These are phyloP conservation scores for Drosophila pseudotakahashii DNA, from an alignment of 2,888 invertebrate species.

Conservation along the genomic window DNA sequence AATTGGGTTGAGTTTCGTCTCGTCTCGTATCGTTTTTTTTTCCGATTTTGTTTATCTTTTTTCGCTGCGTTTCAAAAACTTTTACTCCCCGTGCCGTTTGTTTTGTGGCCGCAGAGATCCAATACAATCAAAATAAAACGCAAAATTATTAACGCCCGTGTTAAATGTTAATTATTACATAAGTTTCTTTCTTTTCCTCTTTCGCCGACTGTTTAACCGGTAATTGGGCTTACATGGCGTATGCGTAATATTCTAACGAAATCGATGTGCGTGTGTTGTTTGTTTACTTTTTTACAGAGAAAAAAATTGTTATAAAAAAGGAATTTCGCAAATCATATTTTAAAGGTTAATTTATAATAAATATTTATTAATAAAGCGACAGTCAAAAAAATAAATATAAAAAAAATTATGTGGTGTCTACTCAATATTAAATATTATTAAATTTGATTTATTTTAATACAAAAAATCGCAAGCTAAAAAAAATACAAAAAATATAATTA, in stretches of 20 bases:
- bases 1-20: constrained; percentile 70
- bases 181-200: constrained; percentile 25
- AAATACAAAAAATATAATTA: not conserved
- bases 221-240: constrained; percentile 23
- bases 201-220: constrained; percentile 28
- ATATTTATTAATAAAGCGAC: too few species aligned
- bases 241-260: constrained; percentile 40
- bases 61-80: constrained; percentile 46
- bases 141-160: constrained; percentile 56
- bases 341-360: too few species aligned
- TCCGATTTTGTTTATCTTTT: constrained; percentile 56
- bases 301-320: too few species aligned
- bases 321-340: too few species aligned
- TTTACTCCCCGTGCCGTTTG: constrained; percentile 40
- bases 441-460: too few species aligned
- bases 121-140: constrained; percentile 43
- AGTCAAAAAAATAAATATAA: not conserved
- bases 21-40: not conserved
- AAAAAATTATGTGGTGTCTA: too few species aligned
- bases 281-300: constrained; percentile 17
- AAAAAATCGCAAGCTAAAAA: too few species aligned
- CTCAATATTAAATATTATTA: too few species aligned
- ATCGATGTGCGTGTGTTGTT: constrained; percentile 10
- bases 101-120: constrained; percentile 11
- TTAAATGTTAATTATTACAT: constrained; percentile 62